These are phyloP conservation scores for Drosophila simulans DNA, from an alignment of 1,140 invertebrate species.

Conservation along the genomic window DNA sequence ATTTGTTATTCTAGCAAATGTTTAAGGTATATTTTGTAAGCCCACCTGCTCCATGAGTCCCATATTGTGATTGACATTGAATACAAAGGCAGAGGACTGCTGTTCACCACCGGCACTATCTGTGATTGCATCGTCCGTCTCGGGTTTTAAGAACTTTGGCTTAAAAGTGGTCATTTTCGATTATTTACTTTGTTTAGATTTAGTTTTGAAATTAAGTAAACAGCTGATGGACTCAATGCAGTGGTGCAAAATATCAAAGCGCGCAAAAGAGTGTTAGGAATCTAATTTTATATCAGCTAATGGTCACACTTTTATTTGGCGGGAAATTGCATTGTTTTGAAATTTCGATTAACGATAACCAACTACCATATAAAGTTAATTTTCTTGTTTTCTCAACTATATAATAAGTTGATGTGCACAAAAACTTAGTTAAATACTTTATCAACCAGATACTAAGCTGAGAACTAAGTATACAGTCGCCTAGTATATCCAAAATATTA, in stretches of 20 bases:
- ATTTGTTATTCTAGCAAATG: not conserved
- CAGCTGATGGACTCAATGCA: not conserved
- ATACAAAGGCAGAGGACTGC: constrained; percentile 89
- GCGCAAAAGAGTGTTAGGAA: too few species aligned
- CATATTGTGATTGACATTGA: constrained; percentile 92
- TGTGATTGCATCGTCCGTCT: constrained; percentile 65
- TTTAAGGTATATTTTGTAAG: not conserved
- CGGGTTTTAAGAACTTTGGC: constrained; percentile 68
- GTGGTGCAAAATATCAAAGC: not conserved
- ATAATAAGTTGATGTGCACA: too few species aligned
- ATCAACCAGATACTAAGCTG: too few species aligned
- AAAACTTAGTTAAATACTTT: too few species aligned
- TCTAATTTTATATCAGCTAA: not conserved
- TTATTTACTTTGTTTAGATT: not conserved
- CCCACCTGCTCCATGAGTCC: constrained; percentile 88
- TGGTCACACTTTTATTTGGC: constrained; percentile 2
- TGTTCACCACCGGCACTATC: constrained; percentile 34
- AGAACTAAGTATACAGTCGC: too few species aligned
- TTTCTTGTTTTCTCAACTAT: too few species aligned
- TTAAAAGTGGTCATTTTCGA: constrained; percentile 60
- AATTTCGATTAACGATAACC: not conserved
- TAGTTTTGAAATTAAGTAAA: constrained; percentile 4
- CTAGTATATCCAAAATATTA: too few species aligned
- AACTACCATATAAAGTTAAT: too few species aligned
- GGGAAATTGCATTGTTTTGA: not conserved